Base-by-base conservation (phyloP, 1,140 invertebrate genomes). In the Akabosia matsudoensis region DNA sequence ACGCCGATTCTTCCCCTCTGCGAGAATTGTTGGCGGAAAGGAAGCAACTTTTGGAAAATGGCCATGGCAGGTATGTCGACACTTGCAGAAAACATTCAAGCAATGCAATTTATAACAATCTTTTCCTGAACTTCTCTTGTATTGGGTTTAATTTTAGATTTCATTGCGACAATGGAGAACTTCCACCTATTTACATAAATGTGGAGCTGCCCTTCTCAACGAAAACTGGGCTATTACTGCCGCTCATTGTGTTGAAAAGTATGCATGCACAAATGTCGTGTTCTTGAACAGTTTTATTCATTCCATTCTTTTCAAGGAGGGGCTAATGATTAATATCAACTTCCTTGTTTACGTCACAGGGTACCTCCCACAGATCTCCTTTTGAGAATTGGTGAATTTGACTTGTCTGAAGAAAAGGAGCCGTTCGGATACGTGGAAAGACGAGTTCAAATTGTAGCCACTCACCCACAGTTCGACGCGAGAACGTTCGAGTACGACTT, bases 141-240 rank as follows among this genome's bases (percentile, higher is more conserved):
- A n/a, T n/a, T n/a, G n/a, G n/a, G n/a, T n/a, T n/a, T n/a, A n/a
- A 18, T 18, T 45, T 45, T 45, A 95, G 89, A 93, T 95, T 79
- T 95, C 93, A 0, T 85, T 96, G 79, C 87, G 93, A 74, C 93
- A 95, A 85, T 95, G 93, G 91, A 88, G 92, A 82, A 93, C 92
- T n/a, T 92, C 91, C 30, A 93, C 92, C 16, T 95, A 95, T 84
- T 86, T 96, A 3, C 95, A 97, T 86, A 97, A 96, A 86, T 98
- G 96, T 83, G 96, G 97, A 0, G 95, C 95, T 0, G 95, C 96
- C 0, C 88, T 98, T 31, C 85, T 98, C 30, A 97, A 95, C 84
- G 93, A 97, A 85, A 94, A 96, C 85, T 98, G 96, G 96, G 94
- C 96, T 0, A 95, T 98, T 74, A 97, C 95, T 26, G 96, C 97